Conservation (phyloP, 2,797 vertebrate species). For the Graptemys geographica region DNA sequence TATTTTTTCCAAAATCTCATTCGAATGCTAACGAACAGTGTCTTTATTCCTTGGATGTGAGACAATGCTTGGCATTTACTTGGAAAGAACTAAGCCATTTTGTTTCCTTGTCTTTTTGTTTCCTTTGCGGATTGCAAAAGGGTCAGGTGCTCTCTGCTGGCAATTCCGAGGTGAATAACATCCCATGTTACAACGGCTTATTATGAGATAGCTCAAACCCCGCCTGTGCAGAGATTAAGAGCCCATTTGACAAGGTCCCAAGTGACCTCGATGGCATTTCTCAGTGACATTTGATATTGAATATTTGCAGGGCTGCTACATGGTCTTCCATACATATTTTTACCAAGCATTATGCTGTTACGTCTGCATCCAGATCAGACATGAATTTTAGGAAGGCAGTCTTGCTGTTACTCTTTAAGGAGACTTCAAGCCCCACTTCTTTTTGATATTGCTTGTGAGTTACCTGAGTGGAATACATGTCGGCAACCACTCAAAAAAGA, state of each 20-base stretch:
- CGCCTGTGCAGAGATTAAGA: background rate
- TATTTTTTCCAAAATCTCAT: background rate
- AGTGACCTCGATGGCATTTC: background rate
- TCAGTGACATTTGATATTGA: no score
- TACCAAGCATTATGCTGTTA: background rate
- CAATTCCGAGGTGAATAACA: background rate
- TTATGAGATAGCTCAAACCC: background rate
- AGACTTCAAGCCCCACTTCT: background rate
- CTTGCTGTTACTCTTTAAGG: background rate
- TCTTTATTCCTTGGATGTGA: background rate
- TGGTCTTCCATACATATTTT: background rate
- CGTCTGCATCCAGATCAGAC: background rate
- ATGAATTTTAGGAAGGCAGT: background rate
- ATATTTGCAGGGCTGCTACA: background rate
- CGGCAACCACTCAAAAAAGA: background rate
- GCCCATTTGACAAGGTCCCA: background rate
- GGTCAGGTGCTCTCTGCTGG: no score
- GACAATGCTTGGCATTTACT: no score
- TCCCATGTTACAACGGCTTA: background rate
- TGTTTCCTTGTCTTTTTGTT: background rate
- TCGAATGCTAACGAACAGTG: background rate
- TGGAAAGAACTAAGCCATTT: background rate
- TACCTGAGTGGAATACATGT: background rate
- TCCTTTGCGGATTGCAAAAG: background rate
- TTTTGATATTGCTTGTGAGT: background rate